Evolutionary conservation across 1,140 invertebrate genomes (phyloP), one percentile per base, ranked within the genome.

Genomic region (Propsilocerus akamusi): DNA sequence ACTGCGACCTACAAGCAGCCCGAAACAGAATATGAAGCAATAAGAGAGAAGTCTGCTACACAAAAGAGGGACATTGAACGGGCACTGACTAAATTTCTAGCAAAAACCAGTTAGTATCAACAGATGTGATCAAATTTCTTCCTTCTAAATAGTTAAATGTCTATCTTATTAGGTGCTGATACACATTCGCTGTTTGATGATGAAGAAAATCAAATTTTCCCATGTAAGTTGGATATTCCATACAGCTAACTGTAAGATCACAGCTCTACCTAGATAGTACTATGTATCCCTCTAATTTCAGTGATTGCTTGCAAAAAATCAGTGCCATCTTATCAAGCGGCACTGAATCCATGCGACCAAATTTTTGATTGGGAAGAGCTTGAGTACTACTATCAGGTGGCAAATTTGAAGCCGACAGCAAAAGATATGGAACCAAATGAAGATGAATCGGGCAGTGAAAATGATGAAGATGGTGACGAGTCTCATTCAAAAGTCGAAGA

Each of bases 1-100:
- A 96, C 92, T 54, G 85, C 86, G 25, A 96, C 93, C 3, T 86
- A 95, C 59, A 94, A 92, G 68, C 90, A 96, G 71, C 92, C 93
- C 46, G 82, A 94, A 4, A 95, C 91, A 26, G 93, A 97, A 65
- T 97, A 97, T 69, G 91, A 96, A 74, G 83, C 90, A 3, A 93
- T 97, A 46, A 72, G 93, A 61, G 93, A 88, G 74, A 97, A 90
- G 71, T 85, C 88, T 25, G 91, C 92, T 0, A 77, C 74, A 41
- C 92, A 97, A 60, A 97, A 96, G 62, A 73, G 89, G 49, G 92
- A 97, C 64, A 81, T 94, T 26, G 92, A 97, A 70, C 78, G 82
- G 66, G 93, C 92, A 2, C 68, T 98, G 10, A 94, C 91, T 5
- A 85, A 87, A 59, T 97, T 95, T 68, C 77, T 95, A 48, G 89